phyloP scores from a whole-genome alignment of 2,113 vertebrate species.

The Acinonyx jubatus region DNA sequence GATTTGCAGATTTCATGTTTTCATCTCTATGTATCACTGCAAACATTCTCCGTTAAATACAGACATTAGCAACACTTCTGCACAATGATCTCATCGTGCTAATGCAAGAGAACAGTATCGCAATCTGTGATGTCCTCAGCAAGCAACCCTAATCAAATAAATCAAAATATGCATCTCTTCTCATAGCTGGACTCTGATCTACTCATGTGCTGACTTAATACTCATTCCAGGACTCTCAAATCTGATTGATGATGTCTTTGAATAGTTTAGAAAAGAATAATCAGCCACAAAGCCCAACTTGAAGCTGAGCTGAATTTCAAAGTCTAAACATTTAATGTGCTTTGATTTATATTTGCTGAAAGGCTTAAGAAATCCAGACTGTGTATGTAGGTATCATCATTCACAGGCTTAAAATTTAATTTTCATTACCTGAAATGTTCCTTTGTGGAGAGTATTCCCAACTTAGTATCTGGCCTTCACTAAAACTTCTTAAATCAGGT shows the following conservation, averaged over 20 bases:
- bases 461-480: background rate
- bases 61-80: background rate
- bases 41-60: background rate
- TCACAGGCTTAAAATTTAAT: constrained; percentile 57
- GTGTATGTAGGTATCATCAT: background rate
- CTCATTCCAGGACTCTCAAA: constrained; percentile 31
- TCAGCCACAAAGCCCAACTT: constrained; percentile 57
- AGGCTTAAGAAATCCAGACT: constrained; percentile 52
- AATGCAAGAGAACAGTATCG: background rate
- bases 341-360: constrained; percentile 59
- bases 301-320: constrained; percentile 54
- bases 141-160: constrained; percentile 56
- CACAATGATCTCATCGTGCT: background rate
- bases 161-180: constrained; percentile 46
- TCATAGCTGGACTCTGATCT: constrained; percentile 39
- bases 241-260: constrained; percentile 65
- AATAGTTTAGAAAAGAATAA: constrained; percentile 65
- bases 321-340: constrained; percentile 47
- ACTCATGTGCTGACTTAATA: constrained; percentile 47
- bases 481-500: constrained; percentile 2
- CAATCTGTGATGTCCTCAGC: constrained; percentile 33
- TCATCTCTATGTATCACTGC: background rate
- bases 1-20: constrained; percentile 33
- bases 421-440: constrained; percentile 41
- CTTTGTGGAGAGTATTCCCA: background rate